phyloP scores from a whole-genome alignment of 1,140 invertebrate species.

The Caenorhabditis remanei region DNA sequence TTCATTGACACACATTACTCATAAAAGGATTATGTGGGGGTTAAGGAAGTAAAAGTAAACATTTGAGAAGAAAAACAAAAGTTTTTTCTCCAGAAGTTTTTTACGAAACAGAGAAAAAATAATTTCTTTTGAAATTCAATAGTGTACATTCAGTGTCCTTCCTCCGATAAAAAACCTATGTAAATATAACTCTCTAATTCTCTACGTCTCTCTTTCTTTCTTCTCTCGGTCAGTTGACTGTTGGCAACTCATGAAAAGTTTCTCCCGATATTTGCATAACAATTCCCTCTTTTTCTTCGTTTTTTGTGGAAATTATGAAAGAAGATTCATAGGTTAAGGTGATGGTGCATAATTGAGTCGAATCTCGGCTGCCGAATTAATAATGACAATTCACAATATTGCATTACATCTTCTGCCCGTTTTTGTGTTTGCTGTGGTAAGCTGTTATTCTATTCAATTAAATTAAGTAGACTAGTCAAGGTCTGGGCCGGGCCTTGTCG shows the following conservation, averaged over 20 bases:
- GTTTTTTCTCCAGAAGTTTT: not conserved
- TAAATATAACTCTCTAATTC: constrained; percentile 6
- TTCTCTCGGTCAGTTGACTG: constrained; percentile 11
- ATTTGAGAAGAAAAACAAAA: not conserved
- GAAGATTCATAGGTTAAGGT: not conserved
- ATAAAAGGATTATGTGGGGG: constrained; percentile 1
- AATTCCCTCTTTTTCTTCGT: not conserved
- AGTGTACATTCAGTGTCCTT: not conserved
- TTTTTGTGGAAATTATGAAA: not conserved
- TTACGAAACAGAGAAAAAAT: too few relatives aligned
- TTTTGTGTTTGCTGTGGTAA: constrained; percentile 29
- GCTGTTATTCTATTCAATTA: not conserved
- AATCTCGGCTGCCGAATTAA: too few relatives aligned
- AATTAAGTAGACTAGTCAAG: too few relatives aligned
- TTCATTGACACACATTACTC: not conserved
- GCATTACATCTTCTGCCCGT: constrained; percentile 42
- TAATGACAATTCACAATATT: constrained; percentile 56
- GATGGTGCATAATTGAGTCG: too few relatives aligned
- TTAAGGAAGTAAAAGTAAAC: constrained; percentile 8
- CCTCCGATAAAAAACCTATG: not conserved
- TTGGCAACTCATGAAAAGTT: not conserved
- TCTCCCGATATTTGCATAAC: not conserved
- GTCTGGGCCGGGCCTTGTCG: too few relatives aligned
- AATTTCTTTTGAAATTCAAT: constrained; percentile 10
- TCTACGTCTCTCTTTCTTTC: constrained; percentile 1